Percentiles rank a stretch among this genome's conserved stretches.
Evolutionary conservation across 1,140 invertebrate species (phyloP).

Genomic region (Pseudomyrmex sp.): DNA sequence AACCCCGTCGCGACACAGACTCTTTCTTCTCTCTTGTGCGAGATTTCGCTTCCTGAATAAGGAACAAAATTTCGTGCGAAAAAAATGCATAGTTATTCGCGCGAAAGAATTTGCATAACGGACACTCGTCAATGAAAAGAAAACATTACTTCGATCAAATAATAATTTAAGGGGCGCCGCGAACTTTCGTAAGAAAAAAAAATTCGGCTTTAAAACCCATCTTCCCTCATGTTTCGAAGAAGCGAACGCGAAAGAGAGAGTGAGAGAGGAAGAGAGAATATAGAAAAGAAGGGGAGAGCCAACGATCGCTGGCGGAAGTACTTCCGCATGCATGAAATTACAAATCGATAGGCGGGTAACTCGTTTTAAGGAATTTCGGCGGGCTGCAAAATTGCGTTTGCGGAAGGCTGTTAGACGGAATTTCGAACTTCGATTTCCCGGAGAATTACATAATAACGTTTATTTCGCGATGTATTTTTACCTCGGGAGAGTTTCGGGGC

Average conservation of each 20-base stretch:
- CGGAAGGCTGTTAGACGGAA: slow-evolving; percentile 27
- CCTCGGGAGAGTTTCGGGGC: not conserved
- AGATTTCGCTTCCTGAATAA: not conserved
- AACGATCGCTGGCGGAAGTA: slow-evolving; percentile 13
- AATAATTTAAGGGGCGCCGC: slow-evolving; percentile 3
- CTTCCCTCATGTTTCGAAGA: not conserved
- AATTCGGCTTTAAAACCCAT: slow-evolving; percentile 23
- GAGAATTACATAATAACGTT: slow-evolving; percentile 47
- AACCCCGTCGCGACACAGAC: not conserved
- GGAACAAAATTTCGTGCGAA: not conserved
- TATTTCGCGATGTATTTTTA: slow-evolving; percentile 43
- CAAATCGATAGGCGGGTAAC: slow-evolving; percentile 43
- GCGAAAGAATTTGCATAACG: not conserved
- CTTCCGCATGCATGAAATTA: slow-evolving; percentile 50
- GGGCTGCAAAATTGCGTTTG: slow-evolving; percentile 28
- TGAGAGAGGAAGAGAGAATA: too few relatives aligned
- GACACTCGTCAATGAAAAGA: not conserved
- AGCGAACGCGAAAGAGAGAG: not conserved
- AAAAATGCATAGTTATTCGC: not conserved
- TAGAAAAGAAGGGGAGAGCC: too few relatives aligned
- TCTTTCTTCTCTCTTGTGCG: not conserved
- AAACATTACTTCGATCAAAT: not conserved
- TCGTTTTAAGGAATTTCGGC: slow-evolving; percentile 49
- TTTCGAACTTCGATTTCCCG: slow-evolving; percentile 39
- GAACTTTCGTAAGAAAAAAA: not conserved